phyloP scores from a whole-genome alignment of 64 coral and sea anemone species.

The Pocillopora verrucosa region DNA sequence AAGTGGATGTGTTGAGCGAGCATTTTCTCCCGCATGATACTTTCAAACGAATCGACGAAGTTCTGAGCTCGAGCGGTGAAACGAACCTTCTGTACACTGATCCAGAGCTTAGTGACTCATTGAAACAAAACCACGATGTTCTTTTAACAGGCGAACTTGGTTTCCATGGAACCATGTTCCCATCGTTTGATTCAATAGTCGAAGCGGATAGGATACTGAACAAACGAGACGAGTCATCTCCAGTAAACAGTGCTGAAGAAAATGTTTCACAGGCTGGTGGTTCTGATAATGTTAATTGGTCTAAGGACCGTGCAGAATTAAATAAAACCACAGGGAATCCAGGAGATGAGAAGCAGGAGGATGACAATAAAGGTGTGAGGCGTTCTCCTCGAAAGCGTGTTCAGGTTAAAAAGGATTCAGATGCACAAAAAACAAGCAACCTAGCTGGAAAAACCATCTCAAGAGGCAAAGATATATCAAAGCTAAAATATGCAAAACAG shows the following conservation, averaged over 20 bases:
- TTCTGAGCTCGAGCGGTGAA: slow-evolving; percentile 67
- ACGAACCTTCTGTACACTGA: slow-evolving; percentile 65
- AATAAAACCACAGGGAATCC: background rate
- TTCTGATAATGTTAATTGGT: background rate
- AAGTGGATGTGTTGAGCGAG: slow-evolving; percentile 73
- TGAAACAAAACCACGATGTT: slow-evolving; percentile 60
- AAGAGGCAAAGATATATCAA: slow-evolving; percentile 38
- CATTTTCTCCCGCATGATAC: slow-evolving; percentile 74
- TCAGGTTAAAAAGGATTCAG: slow-evolving; percentile 24
- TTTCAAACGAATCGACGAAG: slow-evolving; percentile 87
- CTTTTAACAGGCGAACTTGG: slow-evolving; percentile 51
- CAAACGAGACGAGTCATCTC: slow-evolving; percentile 22
- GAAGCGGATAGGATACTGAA: slow-evolving; percentile 30
- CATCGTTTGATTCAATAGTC: slow-evolving; percentile 31
- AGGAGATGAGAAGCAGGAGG: background rate
- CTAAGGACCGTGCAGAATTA: background rate
- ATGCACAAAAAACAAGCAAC: background rate
- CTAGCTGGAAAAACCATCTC: slow-evolving; percentile 7
- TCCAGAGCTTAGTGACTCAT: slow-evolving; percentile 46
- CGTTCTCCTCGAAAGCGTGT: slow-evolving; percentile 19
- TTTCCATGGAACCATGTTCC: slow-evolving; percentile 38
- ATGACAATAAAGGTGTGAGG: background rate
- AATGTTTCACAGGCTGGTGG: background rate
- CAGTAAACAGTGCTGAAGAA: background rate
- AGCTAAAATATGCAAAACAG: slow-evolving; percentile 37